Base-by-base conservation (phyloP, 2,113 vertebrate genomes). In the Phycodurus eques region DNA sequence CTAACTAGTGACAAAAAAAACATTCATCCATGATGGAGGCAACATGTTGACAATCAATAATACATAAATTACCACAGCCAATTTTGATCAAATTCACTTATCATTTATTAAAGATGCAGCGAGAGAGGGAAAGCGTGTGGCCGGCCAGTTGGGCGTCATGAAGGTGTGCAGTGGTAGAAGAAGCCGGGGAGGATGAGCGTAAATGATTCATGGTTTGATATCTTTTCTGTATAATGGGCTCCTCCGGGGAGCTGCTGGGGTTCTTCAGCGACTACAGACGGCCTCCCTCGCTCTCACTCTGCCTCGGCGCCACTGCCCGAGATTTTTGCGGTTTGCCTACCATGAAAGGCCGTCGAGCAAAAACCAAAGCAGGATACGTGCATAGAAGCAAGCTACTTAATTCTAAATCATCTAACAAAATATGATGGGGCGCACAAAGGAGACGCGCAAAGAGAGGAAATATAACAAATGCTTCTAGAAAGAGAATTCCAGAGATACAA, bases 81-180 rank as follows among this genome's bases (percentile, higher is more conserved):
- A 88, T 94, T 94, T 95, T 95, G 96, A 95, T 95, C 91, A 95
- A 95, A 94, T 90, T 91, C 89, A 95, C 96, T 96, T 94, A 96
- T 95, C 94, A 88, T 90, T 94, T 93, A 96, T 96, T 96, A 95
- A 95, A 95, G 94, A 96, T 95, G 94, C 93, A 96, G 12, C 10
- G 7, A 59, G 93, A 92, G 90, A 92, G 91, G 74, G 22, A 68
- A 53, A 17, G 86, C 79, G 69, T 69, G 80, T 75, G 77, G 80
- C 76, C 81, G 64, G 91, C 88, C 88, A 90, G 87, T 85, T 77
- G 53, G 79, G 75, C 72, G 15, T 80, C 76, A 39, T 39, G 35
- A 76, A 73, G 88, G 86, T 85, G 82, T 87, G 91, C 87, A 74
- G 90, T 82, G 91, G 88, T 88, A 89, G 67, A 67, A 47, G 70